phyloP scores from a whole-genome alignment of 2,888 invertebrate genomes.

The Chrysomela aeneicollis region DNA sequence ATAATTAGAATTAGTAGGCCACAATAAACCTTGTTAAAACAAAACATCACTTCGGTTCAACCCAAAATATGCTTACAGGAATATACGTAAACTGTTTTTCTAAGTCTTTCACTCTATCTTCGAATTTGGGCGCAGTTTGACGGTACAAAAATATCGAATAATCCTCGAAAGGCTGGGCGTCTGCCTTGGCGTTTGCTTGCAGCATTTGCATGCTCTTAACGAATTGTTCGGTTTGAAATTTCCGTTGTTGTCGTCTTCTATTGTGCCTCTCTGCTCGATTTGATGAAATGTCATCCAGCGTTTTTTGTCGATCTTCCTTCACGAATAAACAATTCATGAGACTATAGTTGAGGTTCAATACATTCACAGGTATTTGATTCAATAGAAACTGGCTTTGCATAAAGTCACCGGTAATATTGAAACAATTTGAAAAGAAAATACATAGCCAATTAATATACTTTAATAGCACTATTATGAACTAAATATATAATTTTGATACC shows the following conservation, averaged over 20 bases:
- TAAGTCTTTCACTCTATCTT: conserved; percentile 83
- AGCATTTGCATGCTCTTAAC: conserved; percentile 86
- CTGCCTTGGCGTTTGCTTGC: conserved; percentile 76
- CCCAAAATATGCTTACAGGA: conserved; percentile 67
- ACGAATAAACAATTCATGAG: conserved; percentile 36
- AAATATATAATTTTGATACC: conserved; percentile 42
- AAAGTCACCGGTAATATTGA: too few species aligned
- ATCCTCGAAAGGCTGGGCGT: conserved; percentile 76
- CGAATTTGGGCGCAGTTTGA: conserved; percentile 84
- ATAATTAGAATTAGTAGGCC: conserved; percentile 8
- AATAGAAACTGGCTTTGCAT: too few species aligned
- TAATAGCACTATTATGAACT: conserved; percentile 24
- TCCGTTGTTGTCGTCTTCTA: conserved; percentile 73
- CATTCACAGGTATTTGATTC: too few species aligned
- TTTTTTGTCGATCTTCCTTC: conserved; percentile 78
- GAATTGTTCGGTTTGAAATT: conserved; percentile 82
- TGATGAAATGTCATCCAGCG: conserved; percentile 76
- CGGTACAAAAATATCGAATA: conserved; percentile 87
- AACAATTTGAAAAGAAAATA: conserved; percentile 6
- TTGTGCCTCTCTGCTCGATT: conserved; percentile 71
- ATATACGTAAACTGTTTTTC: conserved; percentile 75
- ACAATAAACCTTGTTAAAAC: conserved; percentile 12
- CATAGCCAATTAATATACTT: conserved; percentile 12
- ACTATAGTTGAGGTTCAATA: too few species aligned
- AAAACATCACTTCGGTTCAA: conserved; percentile 1